Evolutionary conservation across 2,113 vertebrate species (phyloP).

Genomic region (Cyrtonyx montezumae): DNA sequence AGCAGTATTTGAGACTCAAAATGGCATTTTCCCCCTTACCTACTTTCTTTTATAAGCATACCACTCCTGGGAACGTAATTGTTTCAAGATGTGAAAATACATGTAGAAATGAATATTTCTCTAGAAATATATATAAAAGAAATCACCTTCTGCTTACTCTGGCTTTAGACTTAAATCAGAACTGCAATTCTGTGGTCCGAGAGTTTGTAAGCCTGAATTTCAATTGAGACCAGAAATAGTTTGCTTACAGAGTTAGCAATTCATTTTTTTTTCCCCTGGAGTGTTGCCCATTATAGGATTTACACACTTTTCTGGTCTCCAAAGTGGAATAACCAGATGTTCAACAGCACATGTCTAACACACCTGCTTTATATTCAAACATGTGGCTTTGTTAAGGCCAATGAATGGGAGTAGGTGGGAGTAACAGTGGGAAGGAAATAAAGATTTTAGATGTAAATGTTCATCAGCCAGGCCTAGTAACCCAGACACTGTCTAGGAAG

Average conservation of each 20-base stretch:
- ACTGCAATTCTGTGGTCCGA: neutral
- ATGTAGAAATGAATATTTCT: neutral
- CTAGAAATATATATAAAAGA: neutral
- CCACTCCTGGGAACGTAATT: neutral
- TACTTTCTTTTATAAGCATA: neutral
- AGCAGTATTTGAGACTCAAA: neutral
- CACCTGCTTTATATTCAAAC: slow-evolving; percentile 25
- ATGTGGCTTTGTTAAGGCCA: neutral
- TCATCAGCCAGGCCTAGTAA: neutral
- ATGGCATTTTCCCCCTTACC: neutral
- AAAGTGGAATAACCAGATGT: slow-evolving; percentile 47
- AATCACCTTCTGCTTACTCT: neutral
- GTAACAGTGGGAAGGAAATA: neutral
- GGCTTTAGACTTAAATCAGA: slow-evolving; percentile 27
- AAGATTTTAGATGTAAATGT: neutral
- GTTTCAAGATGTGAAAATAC: slow-evolving; percentile 37
- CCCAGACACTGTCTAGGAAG: neutral
- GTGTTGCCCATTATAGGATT: slow-evolving; percentile 29
- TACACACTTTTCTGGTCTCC: slow-evolving; percentile 7
- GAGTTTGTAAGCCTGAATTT: neutral
- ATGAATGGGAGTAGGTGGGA: neutral
- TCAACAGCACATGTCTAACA: slow-evolving; percentile 3
- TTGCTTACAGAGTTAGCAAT: neutral
- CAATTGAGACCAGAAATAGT: slow-evolving; percentile 6
- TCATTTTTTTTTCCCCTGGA: slow-evolving; percentile 17